Evolutionary conservation across 2,888 invertebrate species (phyloP).

Genomic region (Colostygia pectinataria): DNA sequence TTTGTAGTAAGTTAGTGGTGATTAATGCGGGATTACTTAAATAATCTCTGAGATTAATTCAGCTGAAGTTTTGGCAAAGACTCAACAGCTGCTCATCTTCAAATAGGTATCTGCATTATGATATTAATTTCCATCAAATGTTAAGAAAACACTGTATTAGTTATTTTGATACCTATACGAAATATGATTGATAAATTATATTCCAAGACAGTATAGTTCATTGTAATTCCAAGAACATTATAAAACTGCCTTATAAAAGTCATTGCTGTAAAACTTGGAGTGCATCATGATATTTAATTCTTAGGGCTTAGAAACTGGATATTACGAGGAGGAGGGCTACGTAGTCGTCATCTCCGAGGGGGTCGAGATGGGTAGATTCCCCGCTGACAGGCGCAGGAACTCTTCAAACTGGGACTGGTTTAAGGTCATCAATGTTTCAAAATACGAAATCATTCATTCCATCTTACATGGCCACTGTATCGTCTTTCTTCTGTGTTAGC

Average conservation of each 20-base stretch:
- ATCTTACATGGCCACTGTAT: constrained; percentile 60
- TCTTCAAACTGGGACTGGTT: constrained; percentile 87
- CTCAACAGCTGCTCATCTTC: constrained; percentile 4
- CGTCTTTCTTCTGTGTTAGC: constrained; percentile 27
- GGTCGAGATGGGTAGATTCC: constrained; percentile 85
- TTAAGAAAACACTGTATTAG: constrained; percentile 7
- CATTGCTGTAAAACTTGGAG: constrained; percentile 49
- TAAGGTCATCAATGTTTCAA: constrained; percentile 83
- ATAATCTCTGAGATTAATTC: background rate
- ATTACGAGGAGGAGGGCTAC: constrained; percentile 83
- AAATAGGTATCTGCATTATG: background rate
- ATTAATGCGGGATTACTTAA: constrained; percentile 2
- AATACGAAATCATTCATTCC: constrained; percentile 64
- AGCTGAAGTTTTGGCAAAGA: constrained; percentile 12
- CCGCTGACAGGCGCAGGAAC: constrained; percentile 83
- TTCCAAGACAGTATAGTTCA: too few relatives aligned
- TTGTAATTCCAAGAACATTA: too few relatives aligned
- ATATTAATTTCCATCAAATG: constrained; percentile 2
- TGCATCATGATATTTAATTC: constrained; percentile 70
- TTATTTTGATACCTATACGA: constrained; percentile 9
- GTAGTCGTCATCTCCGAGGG: constrained; percentile 85
- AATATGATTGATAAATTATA: too few relatives aligned
- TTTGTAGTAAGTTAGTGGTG: background rate
- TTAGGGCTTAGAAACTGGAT: constrained; percentile 83
- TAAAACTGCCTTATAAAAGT: background rate